Percentiles rank a stretch among this genome's conserved stretches.
These are phyloP conservation scores for Burhinus bistriatus DNA, from an alignment of 2,113 vertebrate genomes.

Conservation along the genomic window DNA sequence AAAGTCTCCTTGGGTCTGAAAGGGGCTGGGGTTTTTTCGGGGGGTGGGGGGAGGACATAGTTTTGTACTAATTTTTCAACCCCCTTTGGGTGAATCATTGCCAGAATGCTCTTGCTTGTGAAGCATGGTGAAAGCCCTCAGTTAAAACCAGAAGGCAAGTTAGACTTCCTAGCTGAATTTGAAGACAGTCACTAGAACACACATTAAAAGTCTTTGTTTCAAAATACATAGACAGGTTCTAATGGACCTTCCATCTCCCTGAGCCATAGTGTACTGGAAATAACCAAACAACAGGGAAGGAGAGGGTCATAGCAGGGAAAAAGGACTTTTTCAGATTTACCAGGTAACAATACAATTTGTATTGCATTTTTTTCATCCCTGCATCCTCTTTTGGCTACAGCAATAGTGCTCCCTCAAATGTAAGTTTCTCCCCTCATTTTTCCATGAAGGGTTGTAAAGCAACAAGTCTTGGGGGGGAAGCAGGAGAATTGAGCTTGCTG, in stretches of 20 bases:
- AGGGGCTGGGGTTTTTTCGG: neutral
- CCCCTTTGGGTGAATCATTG: neutral
- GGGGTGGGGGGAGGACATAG: too few species aligned
- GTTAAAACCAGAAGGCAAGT: neutral
- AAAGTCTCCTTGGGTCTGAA: neutral
- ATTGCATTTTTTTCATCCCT: neutral
- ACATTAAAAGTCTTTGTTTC: neutral
- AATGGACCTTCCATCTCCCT: neutral
- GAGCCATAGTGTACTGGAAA: neutral
- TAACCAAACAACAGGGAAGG: neutral
- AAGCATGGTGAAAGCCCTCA: neutral
- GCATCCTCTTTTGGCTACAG: neutral
- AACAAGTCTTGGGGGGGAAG: accelerated
- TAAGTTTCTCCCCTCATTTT: neutral
- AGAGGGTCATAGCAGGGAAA: neutral
- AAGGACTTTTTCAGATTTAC: neutral
- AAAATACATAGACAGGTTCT: neutral
- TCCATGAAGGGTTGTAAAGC: neutral
- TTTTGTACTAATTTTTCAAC: neutral
- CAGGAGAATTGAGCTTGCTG: neutral
- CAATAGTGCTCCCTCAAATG: neutral
- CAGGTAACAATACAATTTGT: neutral
- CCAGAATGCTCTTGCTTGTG: neutral
- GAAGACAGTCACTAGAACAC: neutral
- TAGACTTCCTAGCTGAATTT: neutral